phyloP scores from a whole-genome alignment of 2,113 vertebrate species.

The Jacana jacana region DNA sequence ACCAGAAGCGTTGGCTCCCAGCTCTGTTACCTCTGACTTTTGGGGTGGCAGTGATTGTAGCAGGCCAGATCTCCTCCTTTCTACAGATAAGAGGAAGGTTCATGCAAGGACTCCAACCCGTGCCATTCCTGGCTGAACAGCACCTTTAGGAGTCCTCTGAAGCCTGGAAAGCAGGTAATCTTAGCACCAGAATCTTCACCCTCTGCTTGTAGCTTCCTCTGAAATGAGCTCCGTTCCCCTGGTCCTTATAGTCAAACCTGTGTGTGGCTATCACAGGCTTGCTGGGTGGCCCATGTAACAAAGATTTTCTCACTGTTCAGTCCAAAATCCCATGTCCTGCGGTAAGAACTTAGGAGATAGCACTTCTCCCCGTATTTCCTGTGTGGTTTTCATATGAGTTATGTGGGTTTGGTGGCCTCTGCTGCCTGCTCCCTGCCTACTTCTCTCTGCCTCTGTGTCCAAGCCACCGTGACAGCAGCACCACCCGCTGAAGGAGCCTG shows the following conservation, averaged over 20 bases:
- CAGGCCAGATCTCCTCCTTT: background rate
- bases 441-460: background rate
- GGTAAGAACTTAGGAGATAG: background rate
- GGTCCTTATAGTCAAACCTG: background rate
- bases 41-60: background rate
- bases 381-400: background rate
- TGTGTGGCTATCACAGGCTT: background rate
- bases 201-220: background rate
- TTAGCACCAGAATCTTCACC: background rate
- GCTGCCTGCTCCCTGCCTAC: background rate
- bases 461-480: background rate
- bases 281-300: background rate
- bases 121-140: background rate
- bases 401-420: background rate
- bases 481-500: background rate
- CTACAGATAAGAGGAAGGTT: background rate
- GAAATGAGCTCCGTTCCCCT: background rate
- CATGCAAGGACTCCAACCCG: background rate
- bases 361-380: background rate
- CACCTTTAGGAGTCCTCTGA: background rate
- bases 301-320: background rate
- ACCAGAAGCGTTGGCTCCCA: background rate
- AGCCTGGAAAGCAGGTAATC: slow-evolving; percentile 8
- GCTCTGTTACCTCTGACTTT: background rate
- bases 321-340: background rate